phyloP scores from a whole-genome alignment of 1,140 invertebrate genomes.

The Heterodera carotae region DNA sequence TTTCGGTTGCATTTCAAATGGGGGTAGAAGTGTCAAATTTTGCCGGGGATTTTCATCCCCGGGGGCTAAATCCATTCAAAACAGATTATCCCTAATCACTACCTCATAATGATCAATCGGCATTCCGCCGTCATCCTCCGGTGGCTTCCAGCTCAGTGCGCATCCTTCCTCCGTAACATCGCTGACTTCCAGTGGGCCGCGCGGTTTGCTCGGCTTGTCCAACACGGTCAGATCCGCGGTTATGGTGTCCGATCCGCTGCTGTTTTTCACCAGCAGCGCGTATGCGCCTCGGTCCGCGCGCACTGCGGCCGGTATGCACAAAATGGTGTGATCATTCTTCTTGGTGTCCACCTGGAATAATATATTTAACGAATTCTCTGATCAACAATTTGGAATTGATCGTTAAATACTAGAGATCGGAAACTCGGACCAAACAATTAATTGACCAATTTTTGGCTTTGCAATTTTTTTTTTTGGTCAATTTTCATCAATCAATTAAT shows the following conservation, averaged over 20 bases:
- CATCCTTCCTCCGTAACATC: conserved; percentile 65
- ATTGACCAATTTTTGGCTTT: too few species aligned
- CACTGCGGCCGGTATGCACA: conserved; percentile 82
- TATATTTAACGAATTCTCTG: conserved; percentile 4
- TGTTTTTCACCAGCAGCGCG: conserved; percentile 85
- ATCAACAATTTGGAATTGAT: too few species aligned
- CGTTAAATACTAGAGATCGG: too few species aligned
- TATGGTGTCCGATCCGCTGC: conserved; percentile 87
- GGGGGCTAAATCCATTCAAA: too few species aligned
- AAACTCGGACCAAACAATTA: too few species aligned
- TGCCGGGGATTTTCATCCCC: too few species aligned
- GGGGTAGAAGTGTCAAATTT: too few species aligned
- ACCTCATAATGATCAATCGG: conserved; percentile 91
- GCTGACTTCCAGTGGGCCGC: conserved; percentile 75
- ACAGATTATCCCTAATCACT: conserved; percentile 86
- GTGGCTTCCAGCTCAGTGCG: conserved; percentile 67
- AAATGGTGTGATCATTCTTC: conserved; percentile 76
- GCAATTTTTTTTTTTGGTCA: too few species aligned
- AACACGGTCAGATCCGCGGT: conserved; percentile 86
- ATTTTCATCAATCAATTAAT: too few species aligned
- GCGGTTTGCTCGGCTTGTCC: conserved; percentile 82
- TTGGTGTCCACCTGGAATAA: conserved; percentile 83
- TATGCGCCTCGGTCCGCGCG: conserved; percentile 87
- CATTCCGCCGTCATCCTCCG: conserved; percentile 78
- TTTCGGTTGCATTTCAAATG: too few species aligned